Evolutionary conservation across 1,140 invertebrate genomes (phyloP).

Genomic region (Sitodiplosis mosellana): DNA sequence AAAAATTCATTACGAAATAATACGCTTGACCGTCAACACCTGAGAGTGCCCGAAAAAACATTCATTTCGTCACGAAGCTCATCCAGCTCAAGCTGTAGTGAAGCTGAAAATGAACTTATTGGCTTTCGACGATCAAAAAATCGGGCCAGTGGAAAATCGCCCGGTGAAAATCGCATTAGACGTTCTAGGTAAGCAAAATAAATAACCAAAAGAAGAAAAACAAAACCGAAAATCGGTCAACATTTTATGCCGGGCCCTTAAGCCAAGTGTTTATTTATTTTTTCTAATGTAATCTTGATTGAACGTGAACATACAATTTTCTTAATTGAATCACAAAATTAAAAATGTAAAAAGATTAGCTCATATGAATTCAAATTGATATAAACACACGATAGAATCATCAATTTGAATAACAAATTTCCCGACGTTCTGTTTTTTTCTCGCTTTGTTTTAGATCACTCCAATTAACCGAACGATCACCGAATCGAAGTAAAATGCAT

Average conservation of each 20-base stretch:
- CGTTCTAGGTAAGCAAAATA: slow-evolving; percentile 16
- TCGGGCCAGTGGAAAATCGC: slow-evolving; percentile 8
- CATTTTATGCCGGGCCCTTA: too few relatives aligned
- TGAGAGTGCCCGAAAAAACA: slow-evolving; percentile 14
- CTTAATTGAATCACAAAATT: too few relatives aligned
- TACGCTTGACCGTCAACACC: slow-evolving; percentile 17
- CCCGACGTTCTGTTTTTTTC: background rate
- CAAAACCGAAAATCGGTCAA: too few relatives aligned
- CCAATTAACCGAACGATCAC: slow-evolving; percentile 21
- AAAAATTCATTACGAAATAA: slow-evolving; percentile 13
- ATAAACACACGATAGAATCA: too few relatives aligned
- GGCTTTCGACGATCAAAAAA: slow-evolving; percentile 10
- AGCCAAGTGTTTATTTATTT: too few relatives aligned
- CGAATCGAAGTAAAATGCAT: slow-evolving; percentile 14
- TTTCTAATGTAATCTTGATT: too few relatives aligned
- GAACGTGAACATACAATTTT: too few relatives aligned
- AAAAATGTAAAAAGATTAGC: too few relatives aligned
- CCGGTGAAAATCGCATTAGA: slow-evolving; percentile 20
- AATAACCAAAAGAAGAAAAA: background rate
- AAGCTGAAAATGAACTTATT: slow-evolving; percentile 12
- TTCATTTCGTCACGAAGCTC: slow-evolving; percentile 21
- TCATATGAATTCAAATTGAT: too few relatives aligned
- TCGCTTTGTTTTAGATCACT: slow-evolving; percentile 14
- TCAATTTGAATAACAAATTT: background rate
- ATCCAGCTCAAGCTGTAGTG: slow-evolving; percentile 24